Conservation (phyloP, 2,797 vertebrate species). For the Muscicapa comitata region DNA sequence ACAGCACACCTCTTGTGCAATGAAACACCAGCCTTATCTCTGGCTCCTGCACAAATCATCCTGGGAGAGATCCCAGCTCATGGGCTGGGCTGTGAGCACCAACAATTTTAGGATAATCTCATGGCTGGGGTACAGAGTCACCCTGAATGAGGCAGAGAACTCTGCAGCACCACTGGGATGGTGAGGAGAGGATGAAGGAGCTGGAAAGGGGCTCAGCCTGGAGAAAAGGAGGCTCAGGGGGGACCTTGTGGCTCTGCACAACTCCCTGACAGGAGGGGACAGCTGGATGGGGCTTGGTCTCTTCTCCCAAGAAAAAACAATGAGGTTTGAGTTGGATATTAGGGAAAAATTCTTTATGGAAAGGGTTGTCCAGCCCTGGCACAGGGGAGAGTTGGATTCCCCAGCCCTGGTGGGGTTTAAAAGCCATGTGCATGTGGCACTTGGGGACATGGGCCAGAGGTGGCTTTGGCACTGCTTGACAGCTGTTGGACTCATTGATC, state of each 20-base stretch:
- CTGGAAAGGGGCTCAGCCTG: neutral
- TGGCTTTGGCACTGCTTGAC: neutral
- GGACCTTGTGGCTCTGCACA: neutral
- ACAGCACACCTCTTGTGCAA: neutral
- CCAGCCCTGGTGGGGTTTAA: neutral
- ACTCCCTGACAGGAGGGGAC: neutral
- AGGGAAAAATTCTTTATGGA: neutral
- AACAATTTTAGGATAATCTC: accelerated
- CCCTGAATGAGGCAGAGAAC: neutral
- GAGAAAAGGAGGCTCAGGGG: neutral
- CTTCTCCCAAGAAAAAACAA: neutral
- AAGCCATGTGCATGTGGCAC: accelerated
- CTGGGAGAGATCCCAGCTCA: neutral
- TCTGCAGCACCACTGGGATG: neutral
- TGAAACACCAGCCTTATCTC: neutral
- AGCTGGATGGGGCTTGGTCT: accelerated
- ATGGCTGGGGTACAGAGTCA: neutral
- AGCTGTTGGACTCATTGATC: accelerated
- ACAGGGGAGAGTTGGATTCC: neutral
- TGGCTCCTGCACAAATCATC: neutral
- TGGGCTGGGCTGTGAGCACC: neutral
- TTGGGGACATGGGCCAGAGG: neutral
- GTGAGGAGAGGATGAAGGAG: neutral
- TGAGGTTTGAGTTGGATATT: neutral
- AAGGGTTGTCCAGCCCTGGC: neutral